These are phyloP conservation scores for Peucedramus taeniatus DNA, from an alignment of 2,113 vertebrate species.

Conservation along the genomic window DNA sequence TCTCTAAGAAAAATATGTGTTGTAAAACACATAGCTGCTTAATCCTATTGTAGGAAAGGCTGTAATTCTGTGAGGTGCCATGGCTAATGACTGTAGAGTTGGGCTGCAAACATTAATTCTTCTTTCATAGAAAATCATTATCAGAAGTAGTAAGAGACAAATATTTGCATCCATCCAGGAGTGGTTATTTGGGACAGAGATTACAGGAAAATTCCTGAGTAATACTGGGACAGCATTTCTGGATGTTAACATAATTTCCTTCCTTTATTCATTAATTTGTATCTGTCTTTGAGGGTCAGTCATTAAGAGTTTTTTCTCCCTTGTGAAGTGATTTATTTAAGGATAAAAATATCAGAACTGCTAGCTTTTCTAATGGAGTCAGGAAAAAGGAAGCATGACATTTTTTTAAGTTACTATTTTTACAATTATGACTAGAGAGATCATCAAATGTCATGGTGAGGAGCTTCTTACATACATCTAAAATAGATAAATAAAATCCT, in stretches of 20 bases:
- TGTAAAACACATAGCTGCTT: neutral
- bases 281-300: neutral
- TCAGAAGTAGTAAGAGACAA: neutral
- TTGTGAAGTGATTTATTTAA: neutral
- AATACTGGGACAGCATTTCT: neutral
- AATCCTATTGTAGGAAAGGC: neutral
- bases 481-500: neutral
- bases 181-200: neutral
- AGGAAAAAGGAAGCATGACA: neutral
- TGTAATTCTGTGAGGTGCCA: neutral
- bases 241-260: neutral
- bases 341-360: neutral
- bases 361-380: neutral
- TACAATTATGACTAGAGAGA: neutral
- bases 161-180: neutral
- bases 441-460: neutral
- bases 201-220: neutral
- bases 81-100: neutral
- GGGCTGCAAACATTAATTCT: neutral
- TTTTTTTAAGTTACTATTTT: conserved; percentile 5
- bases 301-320: neutral
- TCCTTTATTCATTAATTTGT: neutral
- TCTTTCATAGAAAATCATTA: neutral
- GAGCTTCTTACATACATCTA: neutral
- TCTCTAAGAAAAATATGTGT: neutral